Evolutionary conservation across 2,113 vertebrate species (phyloP).

Genomic region (Poecilia latipinna): DNA sequence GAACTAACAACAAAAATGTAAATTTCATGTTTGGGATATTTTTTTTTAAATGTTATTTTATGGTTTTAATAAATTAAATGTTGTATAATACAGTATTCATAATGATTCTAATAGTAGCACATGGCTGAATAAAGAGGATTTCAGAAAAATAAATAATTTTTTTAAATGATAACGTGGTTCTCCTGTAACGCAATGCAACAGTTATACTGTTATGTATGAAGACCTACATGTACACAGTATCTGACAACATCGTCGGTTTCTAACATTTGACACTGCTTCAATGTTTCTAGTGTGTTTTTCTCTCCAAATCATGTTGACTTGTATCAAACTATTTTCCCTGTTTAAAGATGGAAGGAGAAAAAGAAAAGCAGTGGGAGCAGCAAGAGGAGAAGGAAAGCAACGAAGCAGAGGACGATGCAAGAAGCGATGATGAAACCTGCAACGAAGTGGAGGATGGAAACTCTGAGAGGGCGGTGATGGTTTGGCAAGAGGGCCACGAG

Average conservation of each 20-base stretch:
- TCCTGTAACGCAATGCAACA: no score
- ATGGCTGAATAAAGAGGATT: no score
- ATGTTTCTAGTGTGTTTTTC: neutral
- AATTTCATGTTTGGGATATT: no score
- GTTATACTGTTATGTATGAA: neutral
- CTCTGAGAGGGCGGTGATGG: conserved; percentile 58
- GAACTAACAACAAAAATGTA: no score
- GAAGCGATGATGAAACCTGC: conserved; percentile 25
- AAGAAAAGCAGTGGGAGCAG: conserved; percentile 58
- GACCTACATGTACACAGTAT: no score
- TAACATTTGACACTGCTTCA: no score
- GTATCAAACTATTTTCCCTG: neutral
- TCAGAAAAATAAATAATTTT: no score
- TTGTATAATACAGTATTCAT: no score
- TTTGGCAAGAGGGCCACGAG: conserved; percentile 66
- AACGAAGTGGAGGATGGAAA: conserved; percentile 39
- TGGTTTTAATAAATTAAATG: no score
- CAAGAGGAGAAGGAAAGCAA: conserved; percentile 71
- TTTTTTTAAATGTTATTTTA: no score
- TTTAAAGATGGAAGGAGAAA: conserved; percentile 68
- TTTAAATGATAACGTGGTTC: neutral
- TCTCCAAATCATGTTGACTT: no score
- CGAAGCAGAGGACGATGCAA: conserved; percentile 60
- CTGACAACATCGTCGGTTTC: neutral
- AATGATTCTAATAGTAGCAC: no score